These are phyloP conservation scores for Tupaia tana DNA, from an alignment of 2,113 vertebrate genomes.

Conservation along the genomic window DNA sequence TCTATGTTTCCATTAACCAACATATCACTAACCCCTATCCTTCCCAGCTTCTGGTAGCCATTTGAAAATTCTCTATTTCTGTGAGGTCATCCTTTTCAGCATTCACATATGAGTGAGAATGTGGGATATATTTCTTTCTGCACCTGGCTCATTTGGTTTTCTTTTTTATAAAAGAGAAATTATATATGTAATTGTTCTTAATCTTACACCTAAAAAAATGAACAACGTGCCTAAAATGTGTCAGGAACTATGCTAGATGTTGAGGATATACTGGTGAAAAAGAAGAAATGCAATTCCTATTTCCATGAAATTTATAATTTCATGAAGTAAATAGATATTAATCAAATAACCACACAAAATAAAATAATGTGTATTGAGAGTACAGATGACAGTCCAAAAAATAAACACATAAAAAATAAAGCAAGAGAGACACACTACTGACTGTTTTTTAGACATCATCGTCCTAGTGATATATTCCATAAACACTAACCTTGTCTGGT, in stretches of 20 bases:
- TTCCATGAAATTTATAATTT: neutral
- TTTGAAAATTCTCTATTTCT: too few relatives aligned
- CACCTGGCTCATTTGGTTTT: too few relatives aligned
- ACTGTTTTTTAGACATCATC: too few relatives aligned
- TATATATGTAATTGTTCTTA: neutral
- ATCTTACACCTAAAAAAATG: neutral
- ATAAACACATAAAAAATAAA: neutral
- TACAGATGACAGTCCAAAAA: neutral
- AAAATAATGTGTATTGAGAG: neutral
- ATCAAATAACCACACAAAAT: neutral
- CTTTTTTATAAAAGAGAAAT: neutral
- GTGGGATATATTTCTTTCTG: too few relatives aligned
- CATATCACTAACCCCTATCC: too few relatives aligned
- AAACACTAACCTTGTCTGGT: too few relatives aligned
- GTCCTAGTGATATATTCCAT: too few relatives aligned
- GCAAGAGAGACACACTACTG: too few relatives aligned
- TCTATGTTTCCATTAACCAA: too few relatives aligned
- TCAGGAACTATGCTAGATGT: neutral
- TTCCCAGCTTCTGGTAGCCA: too few relatives aligned
- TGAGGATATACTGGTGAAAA: neutral
- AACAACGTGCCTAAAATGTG: neutral
- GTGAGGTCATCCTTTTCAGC: too few relatives aligned
- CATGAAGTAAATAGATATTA: neutral
- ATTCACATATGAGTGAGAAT: too few relatives aligned
- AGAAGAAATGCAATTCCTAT: neutral